These are phyloP conservation scores for Myodes glareolus DNA, from an alignment of 2,113 vertebrate species.

Conservation along the genomic window DNA sequence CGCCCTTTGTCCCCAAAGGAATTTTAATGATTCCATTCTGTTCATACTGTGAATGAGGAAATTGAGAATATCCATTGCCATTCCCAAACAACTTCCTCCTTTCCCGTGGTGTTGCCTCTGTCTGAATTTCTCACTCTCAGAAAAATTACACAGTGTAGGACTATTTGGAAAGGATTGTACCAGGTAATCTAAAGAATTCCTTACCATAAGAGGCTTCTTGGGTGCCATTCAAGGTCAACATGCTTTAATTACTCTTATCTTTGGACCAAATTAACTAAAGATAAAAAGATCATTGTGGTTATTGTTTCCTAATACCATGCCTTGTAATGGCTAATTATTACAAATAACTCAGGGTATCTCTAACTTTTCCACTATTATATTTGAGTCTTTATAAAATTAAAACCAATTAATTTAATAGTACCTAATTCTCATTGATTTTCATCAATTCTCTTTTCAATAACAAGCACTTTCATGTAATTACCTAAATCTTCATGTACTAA, in stretches of 20 bases:
- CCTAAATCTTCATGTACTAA: neutral
- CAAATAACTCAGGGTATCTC: neutral
- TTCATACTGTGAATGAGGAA: neutral
- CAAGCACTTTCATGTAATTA: neutral
- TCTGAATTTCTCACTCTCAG: neutral
- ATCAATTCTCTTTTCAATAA: neutral
- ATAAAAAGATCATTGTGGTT: neutral
- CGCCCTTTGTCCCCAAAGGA: neutral
- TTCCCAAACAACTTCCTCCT: neutral
- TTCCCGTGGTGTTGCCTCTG: neutral
- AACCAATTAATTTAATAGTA: neutral
- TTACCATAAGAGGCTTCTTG: neutral
- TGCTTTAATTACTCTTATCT: neutral
- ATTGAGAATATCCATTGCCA: neutral
- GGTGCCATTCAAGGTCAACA: neutral
- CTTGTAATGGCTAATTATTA: neutral
- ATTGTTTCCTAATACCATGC: neutral
- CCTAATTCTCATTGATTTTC: neutral
- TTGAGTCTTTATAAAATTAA: neutral
- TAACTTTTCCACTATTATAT: neutral
- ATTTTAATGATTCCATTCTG: conserved; percentile 41
- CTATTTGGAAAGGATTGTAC: neutral
- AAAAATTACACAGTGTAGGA: neutral
- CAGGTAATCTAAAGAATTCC: neutral
- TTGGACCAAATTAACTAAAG: neutral